Percentiles rank a stretch among this genome's conserved stretches.
Evolutionary conservation across 2,113 vertebrate species (phyloP).

Genomic region (Gallinago undulata): DNA sequence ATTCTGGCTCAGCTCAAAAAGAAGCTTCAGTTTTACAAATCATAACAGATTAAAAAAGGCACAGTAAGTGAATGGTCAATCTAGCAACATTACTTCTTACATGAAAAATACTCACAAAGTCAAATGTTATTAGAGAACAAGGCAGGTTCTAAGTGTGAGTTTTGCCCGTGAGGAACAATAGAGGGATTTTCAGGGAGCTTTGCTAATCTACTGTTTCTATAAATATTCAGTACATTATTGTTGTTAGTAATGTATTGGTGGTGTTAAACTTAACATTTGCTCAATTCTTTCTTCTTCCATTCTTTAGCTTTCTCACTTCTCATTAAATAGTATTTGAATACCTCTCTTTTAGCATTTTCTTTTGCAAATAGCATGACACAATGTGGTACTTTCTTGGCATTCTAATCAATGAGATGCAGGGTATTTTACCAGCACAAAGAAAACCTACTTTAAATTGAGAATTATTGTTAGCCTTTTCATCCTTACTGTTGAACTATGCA

Average conservation of each 20-base stretch:
- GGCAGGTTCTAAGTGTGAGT: background rate
- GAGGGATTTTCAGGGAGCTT: background rate
- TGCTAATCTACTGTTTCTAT: background rate
- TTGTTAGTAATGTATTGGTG: background rate
- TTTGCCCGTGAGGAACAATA: background rate
- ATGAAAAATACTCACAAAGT: background rate
- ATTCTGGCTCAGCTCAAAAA: background rate
- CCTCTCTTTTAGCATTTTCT: constrained; percentile 8
- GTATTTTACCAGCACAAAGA: constrained; percentile 21
- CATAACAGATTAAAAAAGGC: background rate
- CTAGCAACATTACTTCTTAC: background rate
- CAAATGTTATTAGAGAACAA: background rate
- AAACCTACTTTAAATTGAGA: constrained; percentile 39
- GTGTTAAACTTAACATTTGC: background rate
- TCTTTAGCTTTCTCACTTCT: constrained; percentile 9
- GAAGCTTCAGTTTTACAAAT: background rate
- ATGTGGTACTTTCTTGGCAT: background rate
- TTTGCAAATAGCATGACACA: constrained; percentile 14
- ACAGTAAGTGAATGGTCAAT: background rate
- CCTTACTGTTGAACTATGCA: constrained; percentile 34
- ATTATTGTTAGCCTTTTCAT: constrained; percentile 45
- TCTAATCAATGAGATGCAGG: constrained; percentile 28
- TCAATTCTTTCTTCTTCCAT: background rate
- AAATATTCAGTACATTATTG: constrained; percentile 20
- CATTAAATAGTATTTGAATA: constrained; percentile 31